These are phyloP conservation scores for Papilio polyxenes DNA, from an alignment of 1,140 invertebrate genomes.

Conservation along the genomic window DNA sequence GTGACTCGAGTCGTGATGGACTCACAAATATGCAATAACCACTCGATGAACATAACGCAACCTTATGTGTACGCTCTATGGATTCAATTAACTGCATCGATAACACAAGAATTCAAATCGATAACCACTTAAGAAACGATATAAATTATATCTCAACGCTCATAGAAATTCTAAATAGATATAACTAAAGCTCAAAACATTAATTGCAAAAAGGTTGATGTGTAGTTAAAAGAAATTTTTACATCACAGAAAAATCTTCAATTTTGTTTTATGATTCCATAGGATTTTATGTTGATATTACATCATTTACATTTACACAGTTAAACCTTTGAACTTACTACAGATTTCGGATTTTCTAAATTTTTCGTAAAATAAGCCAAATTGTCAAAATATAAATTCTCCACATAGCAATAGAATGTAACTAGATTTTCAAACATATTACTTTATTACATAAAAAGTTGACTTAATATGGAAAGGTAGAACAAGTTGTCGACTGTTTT, in stretches of 20 bases:
- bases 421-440: neutral
- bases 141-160: neutral
- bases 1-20: conserved; percentile 50
- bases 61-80: conserved; percentile 40
- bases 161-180: neutral
- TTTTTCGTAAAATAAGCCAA: too few relatives aligned
- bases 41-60: conserved; percentile 43
- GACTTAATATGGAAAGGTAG: neutral
- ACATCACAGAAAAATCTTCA: neutral
- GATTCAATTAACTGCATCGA: conserved; percentile 18
- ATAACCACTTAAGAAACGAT: neutral
- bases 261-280: too few relatives aligned
- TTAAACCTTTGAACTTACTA: too few relatives aligned
- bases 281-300: too few relatives aligned
- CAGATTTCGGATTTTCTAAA: too few relatives aligned
- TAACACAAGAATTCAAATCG: conserved; percentile 9
- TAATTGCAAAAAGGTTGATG: neutral
- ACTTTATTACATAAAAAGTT: neutral
- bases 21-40: conserved; percentile 53
- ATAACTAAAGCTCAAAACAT: neutral
- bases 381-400: too few relatives aligned
- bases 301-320: too few relatives aligned
- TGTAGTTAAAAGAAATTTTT: neutral
- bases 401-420: neutral
- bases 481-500: neutral